Evolutionary conservation across 2,888 invertebrate species (phyloP).

Genomic region (Drosophila robusta): DNA sequence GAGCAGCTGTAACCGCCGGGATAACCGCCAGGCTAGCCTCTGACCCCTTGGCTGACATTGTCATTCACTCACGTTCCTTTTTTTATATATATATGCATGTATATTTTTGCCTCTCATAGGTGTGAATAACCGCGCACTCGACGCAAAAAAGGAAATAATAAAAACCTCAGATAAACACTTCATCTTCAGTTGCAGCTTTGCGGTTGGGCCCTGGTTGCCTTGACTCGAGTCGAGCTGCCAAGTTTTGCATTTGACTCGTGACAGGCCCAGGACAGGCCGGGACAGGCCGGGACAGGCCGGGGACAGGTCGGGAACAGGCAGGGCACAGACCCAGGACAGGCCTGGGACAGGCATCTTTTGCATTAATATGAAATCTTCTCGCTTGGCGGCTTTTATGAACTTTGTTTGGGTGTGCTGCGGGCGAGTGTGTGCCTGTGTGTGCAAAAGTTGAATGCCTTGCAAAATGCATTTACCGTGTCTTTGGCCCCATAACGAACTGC

Average conservation of each 20-base stretch:
- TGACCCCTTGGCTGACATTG: constrained; percentile 35
- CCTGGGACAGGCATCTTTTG: constrained; percentile 23
- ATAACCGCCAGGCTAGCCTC: constrained; percentile 7
- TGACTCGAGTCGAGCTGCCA: constrained; percentile 40
- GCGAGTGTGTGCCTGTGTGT: constrained; percentile 12
- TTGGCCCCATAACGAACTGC: constrained; percentile 35
- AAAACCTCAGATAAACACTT: constrained; percentile 61
- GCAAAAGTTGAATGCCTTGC: constrained; percentile 54
- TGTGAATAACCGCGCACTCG: constrained; percentile 73
- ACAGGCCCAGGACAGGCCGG: constrained; percentile 11
- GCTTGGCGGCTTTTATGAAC: constrained; percentile 42
- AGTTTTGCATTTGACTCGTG: constrained; percentile 57
- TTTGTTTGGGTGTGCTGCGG: constrained; percentile 6
- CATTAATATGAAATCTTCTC: constrained; percentile 40
- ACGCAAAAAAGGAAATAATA: constrained; percentile 9
- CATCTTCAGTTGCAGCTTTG: constrained; percentile 49
- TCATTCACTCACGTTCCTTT: constrained; percentile 21
- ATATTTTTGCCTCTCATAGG: constrained; percentile 43
- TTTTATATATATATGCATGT: too few relatives aligned
- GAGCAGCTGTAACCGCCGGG: constrained; percentile 25
- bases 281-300: constrained; percentile 1
- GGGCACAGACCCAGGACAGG: background rate
- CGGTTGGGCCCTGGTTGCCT: constrained; percentile 22
- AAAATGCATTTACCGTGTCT: constrained; percentile 49
- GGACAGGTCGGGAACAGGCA: constrained; percentile 6